Evolutionary conservation across 2,797 vertebrate species (phyloP).

Genomic region (Clarias platycephalus): DNA sequence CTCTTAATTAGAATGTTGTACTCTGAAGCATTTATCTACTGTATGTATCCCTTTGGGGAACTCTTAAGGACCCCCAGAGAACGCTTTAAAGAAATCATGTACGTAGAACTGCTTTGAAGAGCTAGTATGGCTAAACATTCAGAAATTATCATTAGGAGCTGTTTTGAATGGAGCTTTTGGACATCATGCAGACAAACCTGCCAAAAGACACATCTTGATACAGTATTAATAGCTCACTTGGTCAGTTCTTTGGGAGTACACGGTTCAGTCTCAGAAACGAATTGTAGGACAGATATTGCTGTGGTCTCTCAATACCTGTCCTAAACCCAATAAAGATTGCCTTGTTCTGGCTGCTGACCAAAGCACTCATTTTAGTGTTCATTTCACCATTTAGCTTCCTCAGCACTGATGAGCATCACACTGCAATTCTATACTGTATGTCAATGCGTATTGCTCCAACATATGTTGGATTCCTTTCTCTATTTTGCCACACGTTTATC

Average conservation of each 20-base stretch:
- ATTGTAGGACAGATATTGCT: conserved; percentile 11
- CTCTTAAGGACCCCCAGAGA: background rate
- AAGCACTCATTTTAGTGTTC: background rate
- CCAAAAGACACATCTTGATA: conserved; percentile 29
- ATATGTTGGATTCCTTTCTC: background rate
- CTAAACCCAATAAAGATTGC: conserved; percentile 10
- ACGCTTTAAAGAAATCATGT: background rate
- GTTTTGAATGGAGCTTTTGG: background rate
- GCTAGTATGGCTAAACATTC: background rate
- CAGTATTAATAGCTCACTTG: conserved; percentile 53
- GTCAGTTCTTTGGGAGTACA: conserved; percentile 52
- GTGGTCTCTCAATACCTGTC: conserved; percentile 29
- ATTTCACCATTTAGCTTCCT: background rate
- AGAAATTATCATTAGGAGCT: background rate
- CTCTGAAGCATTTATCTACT: background rate
- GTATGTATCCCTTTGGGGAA: background rate
- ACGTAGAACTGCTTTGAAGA: background rate
- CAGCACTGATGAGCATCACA: background rate
- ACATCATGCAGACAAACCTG: background rate
- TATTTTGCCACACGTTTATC: background rate
- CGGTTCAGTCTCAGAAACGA: conserved; percentile 30
- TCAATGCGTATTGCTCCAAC: background rate
- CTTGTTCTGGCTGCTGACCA: conserved; percentile 27
- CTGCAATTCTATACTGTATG: background rate
- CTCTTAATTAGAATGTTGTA: background rate